A percentile compares a stretch with the other conserved stretches of the same genome.
Evolutionary conservation across 2,888 invertebrate genomes (phyloP).

Genomic region (Aphodius granarius): DNA sequence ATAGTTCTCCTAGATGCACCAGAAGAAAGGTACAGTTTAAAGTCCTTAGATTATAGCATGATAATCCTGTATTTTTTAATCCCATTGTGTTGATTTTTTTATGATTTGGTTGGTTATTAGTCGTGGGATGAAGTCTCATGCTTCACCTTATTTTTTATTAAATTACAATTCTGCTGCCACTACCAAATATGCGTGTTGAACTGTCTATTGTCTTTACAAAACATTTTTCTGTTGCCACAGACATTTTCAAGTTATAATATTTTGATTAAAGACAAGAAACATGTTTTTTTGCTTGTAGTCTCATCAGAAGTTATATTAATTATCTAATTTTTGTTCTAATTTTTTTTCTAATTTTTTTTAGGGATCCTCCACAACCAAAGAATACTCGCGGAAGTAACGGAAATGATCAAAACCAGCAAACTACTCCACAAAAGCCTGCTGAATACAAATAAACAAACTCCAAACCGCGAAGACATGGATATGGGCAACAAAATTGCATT

Average conservation of each 20-base stretch:
- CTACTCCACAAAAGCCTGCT: constrained; percentile 80
- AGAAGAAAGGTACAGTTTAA: neutral
- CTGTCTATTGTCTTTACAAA: neutral
- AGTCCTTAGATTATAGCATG: neutral
- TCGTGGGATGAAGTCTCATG: too few relatives aligned
- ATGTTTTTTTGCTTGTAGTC: neutral
- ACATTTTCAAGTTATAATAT: neutral
- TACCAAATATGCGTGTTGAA: neutral
- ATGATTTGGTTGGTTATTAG: neutral
- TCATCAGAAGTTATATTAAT: too few relatives aligned
- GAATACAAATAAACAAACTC: constrained; percentile 66
- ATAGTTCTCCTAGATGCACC: neutral
- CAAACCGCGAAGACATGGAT: constrained; percentile 71
- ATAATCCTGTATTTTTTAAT: neutral
- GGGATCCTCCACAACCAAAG: constrained; percentile 80
- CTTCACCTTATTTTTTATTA: too few relatives aligned
- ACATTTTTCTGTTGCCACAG: neutral
- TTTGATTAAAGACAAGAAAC: neutral
- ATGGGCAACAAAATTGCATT: constrained; percentile 94
- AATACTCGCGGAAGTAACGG: constrained; percentile 88
- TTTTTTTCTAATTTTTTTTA: constrained; percentile 64
- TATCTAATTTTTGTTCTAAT: constrained; percentile 59
- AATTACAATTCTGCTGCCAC: neutral
- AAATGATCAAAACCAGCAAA: constrained; percentile 92
- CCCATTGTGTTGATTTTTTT: neutral